These are phyloP conservation scores for Tyto alba DNA, from an alignment of 2,113 vertebrate species.

Conservation along the genomic window DNA sequence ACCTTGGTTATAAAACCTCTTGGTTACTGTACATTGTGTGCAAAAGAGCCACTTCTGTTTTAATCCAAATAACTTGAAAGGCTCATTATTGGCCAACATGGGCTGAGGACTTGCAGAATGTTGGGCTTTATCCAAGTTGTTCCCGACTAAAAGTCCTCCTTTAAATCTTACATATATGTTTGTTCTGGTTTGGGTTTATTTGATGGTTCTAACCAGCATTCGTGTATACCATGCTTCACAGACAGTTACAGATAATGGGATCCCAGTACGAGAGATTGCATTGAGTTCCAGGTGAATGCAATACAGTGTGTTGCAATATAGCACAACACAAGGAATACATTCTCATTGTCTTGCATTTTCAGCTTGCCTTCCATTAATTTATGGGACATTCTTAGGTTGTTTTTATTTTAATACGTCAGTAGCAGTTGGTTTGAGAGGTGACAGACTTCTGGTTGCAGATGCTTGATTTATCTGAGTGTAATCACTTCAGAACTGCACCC, in stretches of 20 bases:
- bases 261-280: not conserved
- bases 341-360: not conserved
- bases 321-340: not conserved
- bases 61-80: not conserved
- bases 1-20: not conserved
- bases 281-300: no score
- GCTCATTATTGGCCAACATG: rapidly evolving
- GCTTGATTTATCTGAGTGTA: not conserved
- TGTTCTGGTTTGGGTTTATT: not conserved
- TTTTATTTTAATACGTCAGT: not conserved
- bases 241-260: not conserved
- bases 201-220: not conserved
- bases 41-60: not conserved
- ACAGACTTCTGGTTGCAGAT: not conserved
- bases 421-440: not conserved
- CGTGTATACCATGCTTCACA: not conserved
- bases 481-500: not conserved
- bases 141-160: not conserved
- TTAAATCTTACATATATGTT: no score
- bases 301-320: rapidly evolving
- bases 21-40: not conserved
- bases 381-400: not conserved
- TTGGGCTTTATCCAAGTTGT: not conserved
- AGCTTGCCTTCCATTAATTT: not conserved
- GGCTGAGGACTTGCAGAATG: not conserved